These are phyloP conservation scores for Amblyraja radiata DNA, from an alignment of 2,797 vertebrate genomes.

Conservation along the genomic window DNA sequence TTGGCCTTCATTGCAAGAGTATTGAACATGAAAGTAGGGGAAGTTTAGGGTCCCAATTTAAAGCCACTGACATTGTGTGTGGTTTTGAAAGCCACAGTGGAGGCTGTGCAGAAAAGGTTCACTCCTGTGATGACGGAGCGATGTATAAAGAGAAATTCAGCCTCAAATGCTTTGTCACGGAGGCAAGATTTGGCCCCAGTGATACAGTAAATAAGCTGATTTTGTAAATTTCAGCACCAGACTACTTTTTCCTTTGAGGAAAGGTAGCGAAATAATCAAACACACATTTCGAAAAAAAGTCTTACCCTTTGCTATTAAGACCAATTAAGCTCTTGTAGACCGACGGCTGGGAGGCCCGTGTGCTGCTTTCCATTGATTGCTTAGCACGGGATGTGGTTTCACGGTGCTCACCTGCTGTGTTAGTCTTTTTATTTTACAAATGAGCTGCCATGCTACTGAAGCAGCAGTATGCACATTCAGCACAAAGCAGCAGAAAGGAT, in stretches of 20 bases:
- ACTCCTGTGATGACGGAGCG: no score
- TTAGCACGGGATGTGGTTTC: not conserved
- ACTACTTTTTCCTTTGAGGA: not conserved
- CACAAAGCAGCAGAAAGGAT: not conserved
- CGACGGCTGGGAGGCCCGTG: not conserved
- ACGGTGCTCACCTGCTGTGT: not conserved
- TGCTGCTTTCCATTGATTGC: not conserved
- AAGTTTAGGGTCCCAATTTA: no score
- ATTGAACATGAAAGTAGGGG: no score
- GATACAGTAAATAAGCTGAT: not conserved
- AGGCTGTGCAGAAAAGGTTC: no score
- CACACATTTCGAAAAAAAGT: not conserved
- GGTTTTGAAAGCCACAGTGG: no score
- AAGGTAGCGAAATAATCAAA: not conserved
- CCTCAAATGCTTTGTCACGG: no score
- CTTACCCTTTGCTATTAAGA: not conserved
- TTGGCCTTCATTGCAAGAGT: no score
- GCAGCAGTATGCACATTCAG: not conserved
- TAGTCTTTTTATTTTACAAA: not conserved
- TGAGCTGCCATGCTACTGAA: not conserved
- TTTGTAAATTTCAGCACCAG: not conserved
- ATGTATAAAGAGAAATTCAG: no score
- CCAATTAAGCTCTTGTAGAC: constrained; percentile 19
- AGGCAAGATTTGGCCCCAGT: not conserved
- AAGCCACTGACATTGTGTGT: no score